Conservation (phyloP, 2,797 vertebrate genomes). For the Chlorospingus flavigularis region DNA sequence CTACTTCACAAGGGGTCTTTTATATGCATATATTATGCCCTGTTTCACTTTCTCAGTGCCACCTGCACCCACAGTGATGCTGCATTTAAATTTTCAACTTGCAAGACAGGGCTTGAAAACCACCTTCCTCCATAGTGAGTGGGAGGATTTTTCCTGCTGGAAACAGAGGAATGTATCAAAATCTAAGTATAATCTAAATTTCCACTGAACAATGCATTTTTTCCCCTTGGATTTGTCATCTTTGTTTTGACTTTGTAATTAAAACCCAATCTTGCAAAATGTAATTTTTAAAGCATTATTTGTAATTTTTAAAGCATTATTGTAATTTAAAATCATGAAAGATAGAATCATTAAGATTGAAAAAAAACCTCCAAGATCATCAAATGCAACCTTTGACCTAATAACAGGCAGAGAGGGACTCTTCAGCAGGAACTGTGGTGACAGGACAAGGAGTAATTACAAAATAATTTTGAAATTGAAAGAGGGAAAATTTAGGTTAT, state of each 20-base stretch:
- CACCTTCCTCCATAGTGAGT: neutral
- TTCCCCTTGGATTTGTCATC: neutral
- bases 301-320: neutral
- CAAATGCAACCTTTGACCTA: neutral
- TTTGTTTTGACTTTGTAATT: neutral
- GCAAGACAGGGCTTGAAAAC: neutral
- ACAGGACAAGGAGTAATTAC: neutral
- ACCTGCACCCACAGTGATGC: neutral
- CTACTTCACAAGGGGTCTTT: neutral
- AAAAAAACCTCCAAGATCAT: neutral
- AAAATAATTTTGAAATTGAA: neutral
- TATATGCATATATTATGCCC: neutral
- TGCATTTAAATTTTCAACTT: neutral
- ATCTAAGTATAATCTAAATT: neutral
- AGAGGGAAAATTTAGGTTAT: neutral
- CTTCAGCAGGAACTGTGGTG: neutral
- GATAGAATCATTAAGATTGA: accelerated
- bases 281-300: too few species aligned
- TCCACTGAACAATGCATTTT: accelerated
- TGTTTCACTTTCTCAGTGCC: neutral
- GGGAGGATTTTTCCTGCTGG: neutral
- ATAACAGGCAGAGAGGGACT: neutral
- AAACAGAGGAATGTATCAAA: slow-evolving; percentile 6
- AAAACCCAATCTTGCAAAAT: neutral
- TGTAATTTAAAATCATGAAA: neutral